Evolutionary conservation across 2,113 vertebrate genomes (phyloP), one percentile per base, ranked within the genome.

Genomic region (Columbina picui): DNA sequence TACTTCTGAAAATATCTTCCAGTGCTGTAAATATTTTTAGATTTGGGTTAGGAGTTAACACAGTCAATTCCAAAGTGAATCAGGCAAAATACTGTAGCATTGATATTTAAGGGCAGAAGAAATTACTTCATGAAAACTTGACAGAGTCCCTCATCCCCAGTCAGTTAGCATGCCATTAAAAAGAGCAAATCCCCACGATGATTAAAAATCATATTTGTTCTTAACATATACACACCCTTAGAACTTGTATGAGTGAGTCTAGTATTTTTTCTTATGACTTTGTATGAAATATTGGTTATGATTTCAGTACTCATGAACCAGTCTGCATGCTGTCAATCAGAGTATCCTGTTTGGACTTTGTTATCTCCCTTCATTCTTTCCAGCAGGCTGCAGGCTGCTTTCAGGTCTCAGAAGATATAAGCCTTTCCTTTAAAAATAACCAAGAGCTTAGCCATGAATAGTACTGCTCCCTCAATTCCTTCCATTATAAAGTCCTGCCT

Each of bases 401-500:
- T 96, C 88, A 88, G 75, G 82, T 95, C 83, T 91, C 90, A 70
- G 92, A 93, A 94, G 71, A 90, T 95, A 95, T 96, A 93, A 95
- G 87, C 81, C 87, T 85, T 95, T 93, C 94, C 95, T 95, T 93
- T 90, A 95, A 96, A 96, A 96, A 85, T 96, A 94, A 88, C 82
- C 56, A 45, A 57, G 75, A 95, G 94, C 90, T 97, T 95, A 97
- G 93, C 91, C 90, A 67, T 97, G 93, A 96, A 96, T 96, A 94
- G 87, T 95, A 85, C 50, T 95, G 94, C 93, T 93, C 70, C 93
- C 91, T 96, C 93, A 94, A 69, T 93, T 97, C 75, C 91, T 93
- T 94, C 93, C 71, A 85, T 93, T 95, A 93, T 90, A 74, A 77
- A 63, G 61, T 94, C 50, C 45, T 90, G 84, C 75, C 87, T 96